phyloP scores from a whole-genome alignment of 2,888 invertebrate genomes.

The Torymus texanus region DNA sequence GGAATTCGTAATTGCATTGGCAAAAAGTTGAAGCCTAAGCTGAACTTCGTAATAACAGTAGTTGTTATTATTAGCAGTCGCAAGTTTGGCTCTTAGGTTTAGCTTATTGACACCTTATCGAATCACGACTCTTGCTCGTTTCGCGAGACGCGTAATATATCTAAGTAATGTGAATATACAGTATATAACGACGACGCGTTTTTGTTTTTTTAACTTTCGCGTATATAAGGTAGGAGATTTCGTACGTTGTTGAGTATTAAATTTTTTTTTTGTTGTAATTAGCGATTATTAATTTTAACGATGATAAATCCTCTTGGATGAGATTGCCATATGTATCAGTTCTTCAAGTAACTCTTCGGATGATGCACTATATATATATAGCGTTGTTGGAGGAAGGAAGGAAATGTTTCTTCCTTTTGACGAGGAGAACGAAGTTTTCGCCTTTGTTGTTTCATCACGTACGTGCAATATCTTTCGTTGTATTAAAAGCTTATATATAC shows the following conservation, averaged over 20 bases:
- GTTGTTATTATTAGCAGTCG: conserved; percentile 44
- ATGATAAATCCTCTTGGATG: conserved; percentile 39
- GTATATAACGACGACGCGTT: conserved; percentile 1
- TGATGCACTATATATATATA: conserved; percentile 19
- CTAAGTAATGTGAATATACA: conserved; percentile 46
- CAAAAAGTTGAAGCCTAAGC: conserved; percentile 4
- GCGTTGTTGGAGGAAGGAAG: not conserved
- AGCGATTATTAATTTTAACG: conserved; percentile 39
- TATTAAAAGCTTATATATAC: conserved; percentile 36
- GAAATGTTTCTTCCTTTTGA: not conserved
- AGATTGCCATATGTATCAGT: conserved; percentile 51
- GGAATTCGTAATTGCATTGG: not conserved
- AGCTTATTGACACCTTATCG: conserved; percentile 38
- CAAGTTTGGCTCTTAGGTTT: conserved; percentile 46
- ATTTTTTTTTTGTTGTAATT: conserved; percentile 19
- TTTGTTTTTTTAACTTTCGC: not conserved
- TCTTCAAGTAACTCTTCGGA: conserved; percentile 30
- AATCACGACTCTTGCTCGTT: conserved; percentile 49
- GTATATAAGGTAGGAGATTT: conserved; percentile 21
- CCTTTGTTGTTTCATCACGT: conserved; percentile 12
- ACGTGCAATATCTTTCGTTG: conserved; percentile 47
- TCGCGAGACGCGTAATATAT: conserved; percentile 39
- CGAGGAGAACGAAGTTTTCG: conserved; percentile 3
- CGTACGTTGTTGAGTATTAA: conserved; percentile 43
- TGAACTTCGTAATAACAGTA: conserved; percentile 51